A percentile compares a stretch with the other conserved stretches of the same genome.
phyloP scores from a whole-genome alignment of 2,888 invertebrate genomes.

The Drosophila anceps region DNA sequence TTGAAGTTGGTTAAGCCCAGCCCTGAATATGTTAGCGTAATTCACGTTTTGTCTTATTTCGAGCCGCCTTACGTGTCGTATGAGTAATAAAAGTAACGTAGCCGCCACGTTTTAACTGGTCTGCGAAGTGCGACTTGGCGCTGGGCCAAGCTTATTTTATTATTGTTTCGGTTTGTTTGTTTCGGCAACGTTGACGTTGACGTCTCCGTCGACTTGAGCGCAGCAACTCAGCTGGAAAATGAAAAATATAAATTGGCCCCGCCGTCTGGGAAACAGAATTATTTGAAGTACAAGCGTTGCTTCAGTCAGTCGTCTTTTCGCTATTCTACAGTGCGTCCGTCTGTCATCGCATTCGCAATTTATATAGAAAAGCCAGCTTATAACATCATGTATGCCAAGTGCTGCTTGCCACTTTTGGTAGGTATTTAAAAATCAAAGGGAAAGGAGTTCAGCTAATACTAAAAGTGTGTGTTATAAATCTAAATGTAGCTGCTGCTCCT shows the following conservation, averaged over 20 bases:
- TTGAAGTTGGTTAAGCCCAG: conserved; percentile 10
- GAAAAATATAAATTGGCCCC: conserved; percentile 83
- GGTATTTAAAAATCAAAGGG: conserved; percentile 16
- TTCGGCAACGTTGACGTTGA: conserved; percentile 42
- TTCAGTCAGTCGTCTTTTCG: conserved; percentile 62
- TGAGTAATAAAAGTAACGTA: conserved; percentile 72
- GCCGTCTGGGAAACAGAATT: conserved; percentile 78
- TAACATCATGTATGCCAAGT: conserved; percentile 39
- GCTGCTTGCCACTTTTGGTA: conserved; percentile 40
- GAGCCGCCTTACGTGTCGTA: conserved; percentile 55
- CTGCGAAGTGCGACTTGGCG: conserved; percentile 59
- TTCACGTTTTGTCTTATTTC: conserved; percentile 3
- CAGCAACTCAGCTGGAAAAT: conserved; percentile 83
- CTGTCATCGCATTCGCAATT: conserved; percentile 7
- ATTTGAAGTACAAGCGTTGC: conserved; percentile 74
- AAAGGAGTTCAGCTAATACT: conserved; percentile 8
- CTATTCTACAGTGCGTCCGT: conserved; percentile 21
- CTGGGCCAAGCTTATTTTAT: conserved; percentile 57
- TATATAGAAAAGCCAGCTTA: conserved; percentile 3
- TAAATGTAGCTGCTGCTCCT: conserved; percentile 41
- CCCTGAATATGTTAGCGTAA: conserved; percentile 44
- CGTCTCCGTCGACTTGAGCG: conserved; percentile 58
- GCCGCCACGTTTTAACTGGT: conserved; percentile 42
- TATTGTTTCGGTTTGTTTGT: conserved; percentile 68
- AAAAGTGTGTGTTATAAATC: conserved; percentile 7